phyloP scores from a whole-genome alignment of 2,797 vertebrate species.

The Huso huso region DNA sequence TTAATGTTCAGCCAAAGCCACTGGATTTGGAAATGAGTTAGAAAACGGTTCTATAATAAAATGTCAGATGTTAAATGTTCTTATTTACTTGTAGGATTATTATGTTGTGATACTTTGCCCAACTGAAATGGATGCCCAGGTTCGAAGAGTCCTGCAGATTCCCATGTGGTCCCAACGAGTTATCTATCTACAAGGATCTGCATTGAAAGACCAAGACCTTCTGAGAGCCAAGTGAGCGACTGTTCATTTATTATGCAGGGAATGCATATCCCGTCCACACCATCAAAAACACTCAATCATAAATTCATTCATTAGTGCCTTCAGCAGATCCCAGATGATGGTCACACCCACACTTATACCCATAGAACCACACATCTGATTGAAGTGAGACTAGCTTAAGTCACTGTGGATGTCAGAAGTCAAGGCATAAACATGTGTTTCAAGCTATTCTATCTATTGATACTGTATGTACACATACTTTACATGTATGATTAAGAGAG shows the following conservation, averaged over 20 bases:
- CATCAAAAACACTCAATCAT: too few species aligned
- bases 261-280: background rate
- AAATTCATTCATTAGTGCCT: too few species aligned
- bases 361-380: too few species aligned
- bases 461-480: too few species aligned
- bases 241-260: background rate
- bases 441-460: too few species aligned
- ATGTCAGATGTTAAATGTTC: background rate
- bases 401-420: too few species aligned
- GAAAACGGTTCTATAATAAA: background rate
- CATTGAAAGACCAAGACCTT: constrained; percentile 70
- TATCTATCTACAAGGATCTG: constrained; percentile 69
- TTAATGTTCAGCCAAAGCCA: constrained; percentile 12
- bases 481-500: too few species aligned
- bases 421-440: too few species aligned
- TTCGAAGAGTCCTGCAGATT: constrained; percentile 67
- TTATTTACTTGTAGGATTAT: constrained; percentile 53
- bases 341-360: too few species aligned
- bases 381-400: too few species aligned
- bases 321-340: too few species aligned
- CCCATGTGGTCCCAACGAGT: constrained; percentile 75
- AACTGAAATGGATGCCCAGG: constrained; percentile 70
- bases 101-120: constrained; percentile 71
- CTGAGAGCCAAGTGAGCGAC: constrained; percentile 67
- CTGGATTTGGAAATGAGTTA: constrained; percentile 23